Evolutionary conservation across 2,113 vertebrate species (phyloP).

Genomic region (Alethe diademata): DNA sequence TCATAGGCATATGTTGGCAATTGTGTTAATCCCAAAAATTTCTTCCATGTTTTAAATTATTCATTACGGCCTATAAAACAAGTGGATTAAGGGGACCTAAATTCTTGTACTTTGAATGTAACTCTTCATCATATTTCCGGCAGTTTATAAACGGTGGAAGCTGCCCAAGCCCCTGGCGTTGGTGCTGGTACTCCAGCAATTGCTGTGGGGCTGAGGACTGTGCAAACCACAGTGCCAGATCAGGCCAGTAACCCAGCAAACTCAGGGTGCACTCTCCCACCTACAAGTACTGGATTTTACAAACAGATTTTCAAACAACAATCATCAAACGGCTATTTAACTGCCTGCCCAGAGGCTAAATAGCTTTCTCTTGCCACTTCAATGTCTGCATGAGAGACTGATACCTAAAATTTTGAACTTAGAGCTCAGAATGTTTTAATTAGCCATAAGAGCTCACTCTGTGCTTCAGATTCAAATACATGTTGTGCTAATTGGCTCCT

Average conservation of each 20-base stretch:
- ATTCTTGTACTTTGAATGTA: neutral
- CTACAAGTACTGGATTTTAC: neutral
- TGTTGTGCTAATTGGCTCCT: conserved; percentile 3
- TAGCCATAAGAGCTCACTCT: neutral
- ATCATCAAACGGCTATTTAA: neutral
- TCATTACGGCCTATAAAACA: neutral
- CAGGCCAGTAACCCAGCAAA: neutral
- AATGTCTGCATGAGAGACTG: neutral
- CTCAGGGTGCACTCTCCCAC: neutral
- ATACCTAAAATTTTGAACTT: conserved; percentile 19
- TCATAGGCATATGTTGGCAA: neutral
- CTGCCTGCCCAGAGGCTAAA: neutral
- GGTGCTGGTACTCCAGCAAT: neutral
- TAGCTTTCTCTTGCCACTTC: neutral
- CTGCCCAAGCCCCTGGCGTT: neutral
- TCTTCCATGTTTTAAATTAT: neutral
- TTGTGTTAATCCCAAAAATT: neutral
- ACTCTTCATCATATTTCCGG: neutral
- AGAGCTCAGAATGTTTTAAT: conserved; percentile 1
- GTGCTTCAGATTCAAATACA: neutral
- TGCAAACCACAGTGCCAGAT: neutral
- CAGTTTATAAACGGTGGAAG: neutral
- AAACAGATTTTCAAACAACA: neutral
- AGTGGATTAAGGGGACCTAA: neutral
- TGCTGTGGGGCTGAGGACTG: neutral